Base-by-base conservation (phyloP, 1,140 invertebrate species). In the Psilanteris sp. region DNA sequence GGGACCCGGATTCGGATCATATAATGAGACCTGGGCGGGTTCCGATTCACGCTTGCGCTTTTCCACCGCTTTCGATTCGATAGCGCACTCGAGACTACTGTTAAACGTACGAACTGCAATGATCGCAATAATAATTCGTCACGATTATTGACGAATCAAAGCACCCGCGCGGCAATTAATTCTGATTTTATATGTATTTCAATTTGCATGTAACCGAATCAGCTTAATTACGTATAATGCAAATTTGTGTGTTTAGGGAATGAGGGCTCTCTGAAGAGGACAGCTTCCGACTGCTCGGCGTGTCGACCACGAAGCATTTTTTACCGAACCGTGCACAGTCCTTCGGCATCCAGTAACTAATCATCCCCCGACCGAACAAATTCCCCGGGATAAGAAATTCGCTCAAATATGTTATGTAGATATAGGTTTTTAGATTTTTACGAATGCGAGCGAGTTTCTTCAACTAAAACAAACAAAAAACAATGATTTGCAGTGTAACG, bases 271-370 rank as follows among this genome's bases (percentile, higher is more conserved):
- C 41, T 80, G 78, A 73, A 77, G 20, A 79, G 83, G 48, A 37
- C 79, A 34, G 75, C 74, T 26, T 67, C 82, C 9, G 80, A 87
- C 67, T 87, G 83, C 61, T 84, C 84, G 9, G 84, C 81, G 37
- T 87, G 85, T 54, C 80, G 77, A 61, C 80, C 85, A 44, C 75
- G 80, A 41, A 79, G 78, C 43, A 81, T 87, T 57, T 87, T 86
- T 76, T 87, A 86, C 61, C 73, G 82, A 26, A 82, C 78, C 50
- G 75, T 87, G 50, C 80, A 84, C 66, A 86, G 80, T 79, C 83
- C 85, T 66, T 81, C 83, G 15, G 79, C 81, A 11, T 59, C 84
- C 6, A 82, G 77, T 54, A 86, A 87, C 81, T 85, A 86, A 85
- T 79, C 34, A 26, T 4, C 36, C 27, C 4, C 11, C 31, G 22